Evolutionary conservation across 2,797 vertebrate genomes (phyloP).

Genomic region (Sarcoramphus papa): DNA sequence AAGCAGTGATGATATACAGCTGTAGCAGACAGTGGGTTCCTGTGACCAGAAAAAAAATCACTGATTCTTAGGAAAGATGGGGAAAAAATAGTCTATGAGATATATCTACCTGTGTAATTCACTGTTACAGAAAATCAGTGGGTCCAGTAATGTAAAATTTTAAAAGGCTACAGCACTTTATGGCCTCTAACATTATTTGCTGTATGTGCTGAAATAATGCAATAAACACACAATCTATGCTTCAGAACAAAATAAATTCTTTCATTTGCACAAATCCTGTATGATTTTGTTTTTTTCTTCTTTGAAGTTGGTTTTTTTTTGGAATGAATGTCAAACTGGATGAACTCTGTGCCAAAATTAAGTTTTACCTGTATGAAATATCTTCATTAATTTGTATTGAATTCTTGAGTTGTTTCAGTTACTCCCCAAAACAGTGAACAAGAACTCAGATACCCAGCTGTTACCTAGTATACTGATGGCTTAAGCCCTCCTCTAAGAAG

Average conservation of each 20-base stretch:
- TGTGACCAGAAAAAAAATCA: not conserved
- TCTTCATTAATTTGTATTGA: not conserved
- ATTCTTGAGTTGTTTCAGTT: not conserved
- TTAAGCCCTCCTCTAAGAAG: not conserved
- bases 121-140: not conserved
- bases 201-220: not conserved
- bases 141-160: not conserved
- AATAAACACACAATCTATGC: not conserved
- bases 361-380: not conserved
- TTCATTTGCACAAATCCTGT: not conserved
- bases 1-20: not conserved
- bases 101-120: not conserved
- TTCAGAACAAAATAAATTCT: not conserved
- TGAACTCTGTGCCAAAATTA: not conserved
- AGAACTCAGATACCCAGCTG: not conserved
- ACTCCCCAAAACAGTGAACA: not conserved
- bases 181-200: not conserved
- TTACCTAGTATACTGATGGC: not conserved
- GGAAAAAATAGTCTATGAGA: not conserved
- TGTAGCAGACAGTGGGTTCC: not conserved
- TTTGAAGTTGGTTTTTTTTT: not conserved
- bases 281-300: not conserved
- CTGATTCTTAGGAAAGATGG: not conserved
- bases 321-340: not conserved
- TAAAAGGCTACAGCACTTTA: not conserved